These are phyloP conservation scores for Clarias laeviceps DNA, from an alignment of 2,797 vertebrate species.

Conservation along the genomic window DNA sequence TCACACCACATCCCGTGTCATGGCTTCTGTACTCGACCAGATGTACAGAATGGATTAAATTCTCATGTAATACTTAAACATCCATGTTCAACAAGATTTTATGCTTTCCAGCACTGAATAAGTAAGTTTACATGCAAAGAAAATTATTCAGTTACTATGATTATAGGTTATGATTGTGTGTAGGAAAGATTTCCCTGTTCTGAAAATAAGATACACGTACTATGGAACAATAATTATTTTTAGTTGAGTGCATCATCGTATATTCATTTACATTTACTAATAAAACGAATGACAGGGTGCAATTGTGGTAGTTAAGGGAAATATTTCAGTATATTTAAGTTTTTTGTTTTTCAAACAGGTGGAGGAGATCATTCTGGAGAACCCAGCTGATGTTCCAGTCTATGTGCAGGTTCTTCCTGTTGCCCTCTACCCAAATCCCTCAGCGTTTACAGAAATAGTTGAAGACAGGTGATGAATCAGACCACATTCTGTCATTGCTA, in stretches of 20 bases:
- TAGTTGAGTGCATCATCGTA: too few species aligned
- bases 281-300: not conserved
- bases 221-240: not conserved
- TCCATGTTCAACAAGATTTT: not conserved
- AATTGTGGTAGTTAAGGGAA: not conserved
- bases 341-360: conserved; percentile 73
- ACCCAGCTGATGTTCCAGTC: conserved; percentile 89
- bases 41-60: not conserved
- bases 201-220: not conserved
- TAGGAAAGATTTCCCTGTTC: not conserved
- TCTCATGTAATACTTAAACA: not conserved
- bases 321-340: not conserved
- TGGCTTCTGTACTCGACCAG: not conserved
- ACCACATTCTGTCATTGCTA: not conserved
- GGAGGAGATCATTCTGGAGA: conserved; percentile 90
- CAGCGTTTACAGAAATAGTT: conserved; percentile 84
- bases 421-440: conserved; percentile 89
- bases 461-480: conserved; percentile 79
- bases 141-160: not conserved
- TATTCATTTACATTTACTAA: not conserved
- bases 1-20: not conserved
- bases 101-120: not conserved
- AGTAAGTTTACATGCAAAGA: not conserved
- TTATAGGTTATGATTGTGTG: not conserved
- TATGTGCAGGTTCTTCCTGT: conserved; percentile 90